These are phyloP conservation scores for Drosophila asahinai DNA, from an alignment of 1,140 invertebrate species.

Conservation along the genomic window DNA sequence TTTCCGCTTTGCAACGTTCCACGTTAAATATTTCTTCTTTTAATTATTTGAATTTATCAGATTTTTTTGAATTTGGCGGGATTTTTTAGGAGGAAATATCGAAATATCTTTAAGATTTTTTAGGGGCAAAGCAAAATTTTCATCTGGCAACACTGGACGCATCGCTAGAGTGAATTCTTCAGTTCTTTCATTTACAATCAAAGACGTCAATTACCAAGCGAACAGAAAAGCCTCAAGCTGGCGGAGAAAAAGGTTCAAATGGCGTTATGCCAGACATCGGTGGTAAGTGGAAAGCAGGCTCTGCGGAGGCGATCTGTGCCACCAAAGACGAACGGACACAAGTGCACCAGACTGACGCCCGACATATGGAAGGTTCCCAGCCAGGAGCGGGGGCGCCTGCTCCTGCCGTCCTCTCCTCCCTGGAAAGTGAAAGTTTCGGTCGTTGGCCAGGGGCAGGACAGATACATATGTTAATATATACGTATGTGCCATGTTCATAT, in stretches of 20 bases:
- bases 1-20: too few species aligned
- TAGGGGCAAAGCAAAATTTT: too few species aligned
- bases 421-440: conserved; percentile 70
- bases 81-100: too few species aligned
- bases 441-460: conserved; percentile 1
- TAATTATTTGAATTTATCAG: too few species aligned
- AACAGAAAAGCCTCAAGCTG: conserved; percentile 70
- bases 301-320: not conserved
- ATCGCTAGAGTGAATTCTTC: conserved; percentile 23
- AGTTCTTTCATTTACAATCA: conserved; percentile 28
- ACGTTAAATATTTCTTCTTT: too few species aligned
- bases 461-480: not conserved
- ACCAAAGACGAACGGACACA: not conserved
- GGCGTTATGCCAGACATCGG: conserved; percentile 84
- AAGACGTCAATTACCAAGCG: conserved; percentile 24
- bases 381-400: conserved; percentile 12
- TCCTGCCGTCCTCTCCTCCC: not conserved
- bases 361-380: conserved; percentile 47
- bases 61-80: too few species aligned
- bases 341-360: conserved; percentile 15
- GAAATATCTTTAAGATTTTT: too few species aligned
- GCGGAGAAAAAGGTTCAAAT: conserved; percentile 82
- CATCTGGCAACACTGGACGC: not conserved
- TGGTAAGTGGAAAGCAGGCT: conserved; percentile 61
- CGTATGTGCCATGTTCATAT: not conserved